Evolutionary conservation across 2,888 invertebrate species (phyloP), one percentile per base, ranked within the genome.

Genomic region (Epirrhoe tristata): DNA sequence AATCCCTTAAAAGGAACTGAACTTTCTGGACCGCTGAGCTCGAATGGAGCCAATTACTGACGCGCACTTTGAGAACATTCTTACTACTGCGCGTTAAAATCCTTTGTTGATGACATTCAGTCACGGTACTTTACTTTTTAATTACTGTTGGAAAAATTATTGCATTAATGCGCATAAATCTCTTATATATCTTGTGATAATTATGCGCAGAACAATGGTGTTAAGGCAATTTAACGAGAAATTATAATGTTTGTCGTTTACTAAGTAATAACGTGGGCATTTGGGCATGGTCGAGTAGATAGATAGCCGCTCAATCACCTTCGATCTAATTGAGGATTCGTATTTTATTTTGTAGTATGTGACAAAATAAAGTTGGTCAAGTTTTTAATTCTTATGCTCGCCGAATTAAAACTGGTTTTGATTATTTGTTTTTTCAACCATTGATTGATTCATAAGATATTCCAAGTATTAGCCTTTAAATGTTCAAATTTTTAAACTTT

Each of bases 11-110:
- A 92, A 89, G 88, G 85, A 81, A 76, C 79, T 73, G 76, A 82
- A 82, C 77, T 90, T 91, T 93, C 90, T 87, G 87, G 83, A 82
- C 82, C 83, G 81, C 73, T 89, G 88, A 82, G 73, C 80, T 76
- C 80, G 80, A 90, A 90, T 85, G 78, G 82, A 84, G 77, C 83
- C 87, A 88, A 89, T 90, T 90, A 70, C 76, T 75, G 67, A 69
- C 71, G 71, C 74, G 67, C 74, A 74, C 71, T 77, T 71, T 73
- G 71, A 72, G 77, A 69, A 68, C 70, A 64, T 51, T 70, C 58
- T 63, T 70, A 66, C 43, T 16, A 53, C 66, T 60, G 53, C 58
- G 60, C 71, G 74, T 75, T 77, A 55, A 75, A 66, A 71, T 77
- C 73, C 71, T 69, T 58, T 64, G 61, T 51, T 52, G 48, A 57